A percentile compares a stretch with the other conserved stretches of the same genome.
Conservation (phyloP, 1,140 invertebrate species). For the Drosophila prosaltans region DNA sequence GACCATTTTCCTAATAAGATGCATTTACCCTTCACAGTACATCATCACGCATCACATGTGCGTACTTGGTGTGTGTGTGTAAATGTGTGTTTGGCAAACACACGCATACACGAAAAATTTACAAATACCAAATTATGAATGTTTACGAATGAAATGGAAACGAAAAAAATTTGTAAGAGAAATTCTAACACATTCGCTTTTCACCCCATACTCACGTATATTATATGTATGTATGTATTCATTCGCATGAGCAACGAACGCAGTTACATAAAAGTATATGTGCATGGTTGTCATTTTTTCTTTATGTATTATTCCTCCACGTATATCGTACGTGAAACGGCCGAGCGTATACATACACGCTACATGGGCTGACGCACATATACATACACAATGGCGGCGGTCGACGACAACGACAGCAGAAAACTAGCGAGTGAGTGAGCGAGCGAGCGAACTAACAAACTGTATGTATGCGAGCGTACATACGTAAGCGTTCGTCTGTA, state of each 20-base stretch:
- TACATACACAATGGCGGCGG: conserved; percentile 41
- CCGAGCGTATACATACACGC: conserved; percentile 70
- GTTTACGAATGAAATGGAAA: conserved; percentile 82
- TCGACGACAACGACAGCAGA: conserved; percentile 14
- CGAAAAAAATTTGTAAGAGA: conserved; percentile 75
- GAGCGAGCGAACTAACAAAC: conserved; percentile 52
- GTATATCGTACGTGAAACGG: conserved; percentile 58
- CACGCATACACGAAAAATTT: conserved; percentile 67
- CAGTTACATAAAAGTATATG: conserved; percentile 69
- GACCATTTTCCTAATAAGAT: background rate
- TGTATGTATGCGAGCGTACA: conserved; percentile 35
- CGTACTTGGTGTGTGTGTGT: conserved; percentile 34
- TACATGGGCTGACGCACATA: conserved; percentile 52
- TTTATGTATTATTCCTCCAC: conserved; percentile 25
- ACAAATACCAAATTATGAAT: conserved; percentile 81
- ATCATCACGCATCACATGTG: conserved; percentile 28
- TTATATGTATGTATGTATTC: conserved; percentile 57
- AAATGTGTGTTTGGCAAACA: conserved; percentile 35
- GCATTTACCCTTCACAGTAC: conserved; percentile 8
- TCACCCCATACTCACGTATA: conserved; percentile 78
- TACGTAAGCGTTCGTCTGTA: conserved; percentile 22
- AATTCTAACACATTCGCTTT: conserved; percentile 75
- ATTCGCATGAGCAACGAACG: conserved; percentile 63
- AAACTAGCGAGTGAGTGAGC: conserved; percentile 71
- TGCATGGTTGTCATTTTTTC: conserved; percentile 58